A percentile compares a stretch with the other conserved stretches of the same genome.
Evolutionary conservation across 2,888 invertebrate species (phyloP).

Genomic region (Leistus spinibarbis): DNA sequence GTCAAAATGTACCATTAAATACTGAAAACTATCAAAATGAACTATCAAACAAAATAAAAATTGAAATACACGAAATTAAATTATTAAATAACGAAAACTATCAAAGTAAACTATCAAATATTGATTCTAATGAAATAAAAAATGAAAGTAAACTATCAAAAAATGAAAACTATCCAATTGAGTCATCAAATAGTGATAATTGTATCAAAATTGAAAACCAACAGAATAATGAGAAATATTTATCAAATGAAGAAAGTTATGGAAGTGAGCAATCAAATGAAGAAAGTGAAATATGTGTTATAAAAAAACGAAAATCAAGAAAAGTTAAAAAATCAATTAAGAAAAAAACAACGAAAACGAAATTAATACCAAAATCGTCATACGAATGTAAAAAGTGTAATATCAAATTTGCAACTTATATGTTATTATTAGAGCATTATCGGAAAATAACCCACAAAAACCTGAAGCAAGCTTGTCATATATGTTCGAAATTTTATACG

Average conservation of each 20-base stretch:
- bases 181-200: neutral
- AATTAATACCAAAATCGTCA: neutral
- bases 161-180: neutral
- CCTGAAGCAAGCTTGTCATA: constrained; percentile 10
- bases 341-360: neutral
- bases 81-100: neutral
- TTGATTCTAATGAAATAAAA: too few relatives aligned
- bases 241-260: neutral
- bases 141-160: too few relatives aligned
- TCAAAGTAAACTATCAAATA: neutral
- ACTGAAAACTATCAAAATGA: too few relatives aligned
- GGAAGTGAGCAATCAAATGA: neutral
- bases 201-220: neutral
- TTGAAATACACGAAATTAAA: neutral
- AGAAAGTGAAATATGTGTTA: neutral
- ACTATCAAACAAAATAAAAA: too few relatives aligned
- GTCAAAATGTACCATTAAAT: too few relatives aligned
- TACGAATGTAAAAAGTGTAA: neutral
- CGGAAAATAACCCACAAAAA: constrained; percentile 13
- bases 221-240: too few relatives aligned
- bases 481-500: constrained; percentile 20
- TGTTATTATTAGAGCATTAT: neutral
- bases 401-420: neutral
- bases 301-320: neutral
- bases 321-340: neutral